Evolutionary conservation across 2,113 vertebrate genomes (phyloP), one percentile per base, ranked within the genome.

Genomic region (Hepsetus odoe): DNA sequence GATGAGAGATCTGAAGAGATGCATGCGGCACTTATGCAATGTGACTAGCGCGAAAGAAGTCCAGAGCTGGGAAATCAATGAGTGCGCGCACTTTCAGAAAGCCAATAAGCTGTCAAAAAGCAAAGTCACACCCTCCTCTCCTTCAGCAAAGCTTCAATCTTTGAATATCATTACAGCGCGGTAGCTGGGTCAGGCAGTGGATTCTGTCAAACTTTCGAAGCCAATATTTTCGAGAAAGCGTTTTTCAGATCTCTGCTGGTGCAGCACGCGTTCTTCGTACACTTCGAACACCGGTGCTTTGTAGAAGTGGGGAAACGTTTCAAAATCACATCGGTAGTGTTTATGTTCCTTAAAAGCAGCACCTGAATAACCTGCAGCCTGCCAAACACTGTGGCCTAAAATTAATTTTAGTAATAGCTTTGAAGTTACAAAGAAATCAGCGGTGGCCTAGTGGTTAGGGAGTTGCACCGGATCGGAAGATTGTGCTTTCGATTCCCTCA

Each of bases 1-100:
- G 69, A 84, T 46, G 24, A 56, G 32, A 51, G 56, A 24, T 46
- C 74, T 28, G 13, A 38, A 70, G 14, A n/a, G 46, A 12, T 79
- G 28, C 33, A 74, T 67, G 26, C 30, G 32, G 56, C 56, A 30
- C 35, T 59, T 40, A 59, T 42, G 53, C 55, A 73, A 73, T 24
- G 33, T 73, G 32, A 58, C 22, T 40, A 40, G 40, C 8, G 35
- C 40, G 18, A 71, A 32, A 71, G 53, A 33, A 44, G 14, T 62
- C 42, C 24, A 30, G 35, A 14, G 32, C 30, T 20, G 38, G 30
- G 24, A 44, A 59, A 46, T 46, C 56, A 32, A 74, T 56, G 69
- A 26, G 44, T 10, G 26, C n/a, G 49, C 18, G 53, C 35, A 72
- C 32, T 56, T 38, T 55, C 49, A 56, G 49, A 55, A 71, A 71